A percentile compares a stretch with the other conserved stretches of the same genome.
Evolutionary conservation across 2,888 invertebrate genomes (phyloP).

Genomic region (Hirtodrosophila confusa): DNA sequence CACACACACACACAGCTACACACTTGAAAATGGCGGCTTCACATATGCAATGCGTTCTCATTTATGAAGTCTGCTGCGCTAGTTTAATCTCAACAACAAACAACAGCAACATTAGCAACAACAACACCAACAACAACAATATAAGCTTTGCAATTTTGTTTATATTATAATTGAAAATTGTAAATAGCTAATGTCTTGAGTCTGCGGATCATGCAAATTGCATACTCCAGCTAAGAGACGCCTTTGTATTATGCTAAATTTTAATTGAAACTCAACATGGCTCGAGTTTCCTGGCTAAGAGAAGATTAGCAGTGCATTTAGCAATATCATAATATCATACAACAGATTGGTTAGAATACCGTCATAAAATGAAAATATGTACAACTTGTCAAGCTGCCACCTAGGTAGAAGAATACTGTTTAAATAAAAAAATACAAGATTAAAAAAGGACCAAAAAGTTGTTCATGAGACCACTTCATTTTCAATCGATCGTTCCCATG

Average conservation of each 20-base stretch:
- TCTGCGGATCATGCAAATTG: conserved; percentile 55
- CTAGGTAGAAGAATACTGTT: too few relatives aligned
- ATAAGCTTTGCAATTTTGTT: conserved; percentile 43
- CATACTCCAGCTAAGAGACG: conserved; percentile 16
- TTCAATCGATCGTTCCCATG: too few relatives aligned
- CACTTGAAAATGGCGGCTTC: conserved; percentile 54
- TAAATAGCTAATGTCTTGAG: conserved; percentile 41
- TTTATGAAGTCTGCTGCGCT: conserved; percentile 65
- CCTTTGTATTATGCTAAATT: conserved; percentile 38
- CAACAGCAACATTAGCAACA: conserved; percentile 24
- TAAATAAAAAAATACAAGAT: too few relatives aligned
- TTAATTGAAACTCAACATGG: conserved; percentile 36
- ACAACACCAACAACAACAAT: conserved; percentile 21
- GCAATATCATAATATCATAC: neutral
- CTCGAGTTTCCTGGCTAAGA: conserved; percentile 6
- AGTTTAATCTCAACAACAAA: conserved; percentile 65
- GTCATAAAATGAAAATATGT: too few relatives aligned
- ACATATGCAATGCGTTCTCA: conserved; percentile 64
- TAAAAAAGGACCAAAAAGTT: too few relatives aligned
- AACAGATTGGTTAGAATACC: too few relatives aligned
- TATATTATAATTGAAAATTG: conserved; percentile 66
- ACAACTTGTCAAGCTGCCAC: too few relatives aligned
- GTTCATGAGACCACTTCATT: too few relatives aligned
- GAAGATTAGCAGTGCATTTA: neutral
- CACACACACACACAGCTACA: conserved; percentile 13